Conservation (phyloP, 2,888 invertebrate species). For the Aporophyla lueneburgensis region DNA sequence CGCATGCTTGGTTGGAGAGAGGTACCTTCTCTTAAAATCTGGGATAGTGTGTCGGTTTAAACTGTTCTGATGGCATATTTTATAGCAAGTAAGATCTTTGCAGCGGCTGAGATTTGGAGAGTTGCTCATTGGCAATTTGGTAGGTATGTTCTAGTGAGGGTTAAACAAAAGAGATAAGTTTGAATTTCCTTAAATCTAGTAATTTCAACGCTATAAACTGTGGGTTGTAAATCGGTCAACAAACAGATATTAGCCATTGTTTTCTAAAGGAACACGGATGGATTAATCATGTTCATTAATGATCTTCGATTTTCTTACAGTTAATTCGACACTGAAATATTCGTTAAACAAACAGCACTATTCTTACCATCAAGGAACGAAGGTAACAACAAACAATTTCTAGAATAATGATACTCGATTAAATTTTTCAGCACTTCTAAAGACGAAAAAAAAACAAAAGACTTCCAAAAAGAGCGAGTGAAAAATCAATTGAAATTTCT, state of each 20-base stretch:
- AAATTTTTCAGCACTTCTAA: neutral
- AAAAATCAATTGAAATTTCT: no score
- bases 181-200: neutral
- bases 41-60: slow-evolving; percentile 38
- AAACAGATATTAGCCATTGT: neutral
- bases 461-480: no score
- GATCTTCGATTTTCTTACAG: neutral
- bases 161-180: neutral
- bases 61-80: neutral
- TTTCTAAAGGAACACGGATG: neutral
- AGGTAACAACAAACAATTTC: neutral
- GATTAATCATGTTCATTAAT: neutral
- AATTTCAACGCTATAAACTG: neutral
- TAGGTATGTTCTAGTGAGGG: neutral
- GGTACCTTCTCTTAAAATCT: slow-evolving; percentile 34
- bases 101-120: neutral
- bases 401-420: neutral
- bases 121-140: neutral
- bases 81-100: slow-evolving; percentile 16
- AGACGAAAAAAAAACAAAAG: no score
- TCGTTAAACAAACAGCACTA: neutral
- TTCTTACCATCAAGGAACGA: neutral
- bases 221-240: neutral
- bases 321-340: neutral
- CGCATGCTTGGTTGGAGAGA: slow-evolving; percentile 26